Evolutionary conservation across 2,797 vertebrate species (phyloP).

Genomic region (Taenioides sp.): DNA sequence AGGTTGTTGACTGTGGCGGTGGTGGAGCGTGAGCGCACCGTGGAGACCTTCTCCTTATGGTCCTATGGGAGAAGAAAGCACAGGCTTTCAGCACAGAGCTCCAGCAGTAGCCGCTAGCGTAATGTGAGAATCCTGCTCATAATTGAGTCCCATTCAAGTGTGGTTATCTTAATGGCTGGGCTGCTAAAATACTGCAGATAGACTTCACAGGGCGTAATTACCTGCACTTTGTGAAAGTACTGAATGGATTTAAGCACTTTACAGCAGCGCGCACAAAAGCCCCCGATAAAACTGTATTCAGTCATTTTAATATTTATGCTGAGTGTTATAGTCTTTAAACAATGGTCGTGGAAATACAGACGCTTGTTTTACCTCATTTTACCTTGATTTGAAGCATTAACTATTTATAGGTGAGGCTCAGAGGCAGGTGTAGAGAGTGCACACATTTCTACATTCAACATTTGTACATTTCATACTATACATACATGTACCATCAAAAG

Average conservation of each 20-base stretch:
- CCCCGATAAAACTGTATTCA: constrained; percentile 16
- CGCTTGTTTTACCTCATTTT: neutral
- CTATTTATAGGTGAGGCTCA: neutral
- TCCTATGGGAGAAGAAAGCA: constrained; percentile 73
- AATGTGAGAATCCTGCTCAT: constrained; percentile 10
- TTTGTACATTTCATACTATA: too few relatives aligned
- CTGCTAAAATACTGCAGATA: constrained; percentile 24
- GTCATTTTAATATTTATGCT: constrained; percentile 11
- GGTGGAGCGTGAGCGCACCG: constrained; percentile 92
- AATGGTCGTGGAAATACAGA: neutral
- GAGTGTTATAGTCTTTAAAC: neutral
- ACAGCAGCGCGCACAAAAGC: constrained; percentile 11
- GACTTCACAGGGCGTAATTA: constrained; percentile 44
- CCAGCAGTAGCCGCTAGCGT: neutral
- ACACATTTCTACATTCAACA: neutral
- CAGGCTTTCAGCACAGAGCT: neutral
- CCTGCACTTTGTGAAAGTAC: constrained; percentile 31
- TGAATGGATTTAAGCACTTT: constrained; percentile 20
- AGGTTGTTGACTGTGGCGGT: constrained; percentile 94
- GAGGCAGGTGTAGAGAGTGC: neutral
- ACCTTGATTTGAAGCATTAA: neutral
- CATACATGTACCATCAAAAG: neutral
- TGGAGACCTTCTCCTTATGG: constrained; percentile 94
- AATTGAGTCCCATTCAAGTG: constrained; percentile 24
- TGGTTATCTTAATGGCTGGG: constrained; percentile 16